A percentile compares a stretch with the other conserved stretches of the same genome.
phyloP scores from a whole-genome alignment of 2,113 vertebrate genomes.

The Butorides virescens region DNA sequence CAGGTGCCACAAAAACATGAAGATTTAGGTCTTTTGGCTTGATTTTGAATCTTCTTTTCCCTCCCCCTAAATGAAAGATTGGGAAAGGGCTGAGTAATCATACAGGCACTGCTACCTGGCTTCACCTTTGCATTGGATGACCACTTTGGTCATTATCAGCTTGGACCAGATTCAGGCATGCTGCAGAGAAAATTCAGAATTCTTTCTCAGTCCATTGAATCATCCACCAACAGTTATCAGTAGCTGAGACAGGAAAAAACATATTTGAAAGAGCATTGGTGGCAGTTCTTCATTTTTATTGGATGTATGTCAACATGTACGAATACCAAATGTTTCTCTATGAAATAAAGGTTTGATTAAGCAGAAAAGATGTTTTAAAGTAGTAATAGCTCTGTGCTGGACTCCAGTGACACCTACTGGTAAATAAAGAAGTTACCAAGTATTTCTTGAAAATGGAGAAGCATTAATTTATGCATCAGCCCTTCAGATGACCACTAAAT shows the following conservation, averaged over 20 bases:
- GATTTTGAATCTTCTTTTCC: not conserved
- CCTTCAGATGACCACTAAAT: not conserved
- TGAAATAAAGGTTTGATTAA: not conserved
- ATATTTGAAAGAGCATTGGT: not conserved
- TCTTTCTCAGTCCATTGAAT: not conserved
- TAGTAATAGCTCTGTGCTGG: not conserved
- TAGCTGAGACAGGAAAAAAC: not conserved
- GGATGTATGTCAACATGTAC: not conserved
- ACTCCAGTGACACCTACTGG: slow-evolving; percentile 65
- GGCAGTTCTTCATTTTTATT: not conserved
- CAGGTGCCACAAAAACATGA: not conserved
- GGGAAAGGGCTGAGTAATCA: not conserved
- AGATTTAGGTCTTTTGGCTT: not conserved
- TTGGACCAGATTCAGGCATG: not conserved
- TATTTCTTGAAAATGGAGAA: not conserved
- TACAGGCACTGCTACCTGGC: not conserved
- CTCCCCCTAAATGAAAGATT: not conserved
- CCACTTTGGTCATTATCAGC: not conserved
- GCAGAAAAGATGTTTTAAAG: not conserved
- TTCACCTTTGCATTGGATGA: not conserved
- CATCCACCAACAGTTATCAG: not conserved
- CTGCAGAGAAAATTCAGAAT: not conserved
- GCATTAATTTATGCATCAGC: not conserved
- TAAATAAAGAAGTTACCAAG: not conserved
- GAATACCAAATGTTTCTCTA: not conserved